Evolutionary conservation across 2,797 vertebrate species (phyloP).

Genomic region (Gallinago stenura): DNA sequence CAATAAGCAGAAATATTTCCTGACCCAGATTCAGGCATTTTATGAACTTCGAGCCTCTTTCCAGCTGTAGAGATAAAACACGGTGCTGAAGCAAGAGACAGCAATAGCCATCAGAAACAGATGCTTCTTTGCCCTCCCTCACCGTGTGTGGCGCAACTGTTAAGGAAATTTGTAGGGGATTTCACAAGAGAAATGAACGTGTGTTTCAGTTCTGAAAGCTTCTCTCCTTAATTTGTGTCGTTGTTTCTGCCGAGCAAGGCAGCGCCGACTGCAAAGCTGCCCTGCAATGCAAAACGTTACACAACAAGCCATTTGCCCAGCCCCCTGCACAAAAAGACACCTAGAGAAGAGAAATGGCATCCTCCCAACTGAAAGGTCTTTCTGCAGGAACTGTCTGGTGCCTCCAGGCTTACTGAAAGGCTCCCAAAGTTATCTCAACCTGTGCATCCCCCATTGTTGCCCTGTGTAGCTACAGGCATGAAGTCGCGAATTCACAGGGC

Average conservation of each 20-base stretch:
- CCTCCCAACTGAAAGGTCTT: not conserved
- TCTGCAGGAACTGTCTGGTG: not conserved
- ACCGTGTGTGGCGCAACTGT: not conserved
- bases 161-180: not conserved
- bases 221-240: not conserved
- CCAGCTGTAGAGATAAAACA: not conserved
- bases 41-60: not conserved
- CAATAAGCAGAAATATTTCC: constrained; percentile 47
- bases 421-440: not conserved
- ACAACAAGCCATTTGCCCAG: not conserved
- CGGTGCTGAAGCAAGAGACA: not conserved
- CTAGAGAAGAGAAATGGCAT: not conserved
- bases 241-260: not conserved
- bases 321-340: not conserved
- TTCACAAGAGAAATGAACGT: not conserved
- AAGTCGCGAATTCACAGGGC: fast-evolving
- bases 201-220: not conserved
- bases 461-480: not conserved
- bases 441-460: fast-evolving
- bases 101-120: not conserved
- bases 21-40: constrained; percentile 48
- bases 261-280: not conserved
- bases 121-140: not conserved
- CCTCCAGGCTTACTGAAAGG: not conserved
- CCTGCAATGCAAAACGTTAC: not conserved